These are phyloP conservation scores for Mastacembelus armatus DNA, from an alignment of 2,797 vertebrate species.

Conservation along the genomic window DNA sequence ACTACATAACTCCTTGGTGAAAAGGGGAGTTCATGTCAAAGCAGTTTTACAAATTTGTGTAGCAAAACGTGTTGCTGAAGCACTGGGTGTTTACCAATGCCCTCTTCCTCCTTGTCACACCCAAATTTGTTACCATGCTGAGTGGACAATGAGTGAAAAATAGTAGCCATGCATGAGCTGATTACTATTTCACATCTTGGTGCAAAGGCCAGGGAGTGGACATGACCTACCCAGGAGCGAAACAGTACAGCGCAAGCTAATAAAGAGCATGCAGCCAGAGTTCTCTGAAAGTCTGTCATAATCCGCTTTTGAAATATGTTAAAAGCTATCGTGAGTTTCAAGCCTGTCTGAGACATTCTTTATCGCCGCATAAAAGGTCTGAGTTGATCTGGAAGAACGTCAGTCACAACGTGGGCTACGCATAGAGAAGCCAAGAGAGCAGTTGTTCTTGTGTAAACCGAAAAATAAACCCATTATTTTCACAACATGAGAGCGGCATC, in stretches of 20 bases:
- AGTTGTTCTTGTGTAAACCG: slow-evolving; percentile 29
- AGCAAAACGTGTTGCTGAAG: slow-evolving; percentile 44
- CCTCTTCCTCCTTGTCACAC: slow-evolving; percentile 50
- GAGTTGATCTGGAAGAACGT: slow-evolving; percentile 50
- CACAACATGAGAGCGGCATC: slow-evolving; percentile 69
- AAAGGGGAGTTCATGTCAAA: slow-evolving; percentile 8
- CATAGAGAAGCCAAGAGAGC: slow-evolving; percentile 42
- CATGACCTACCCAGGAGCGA: slow-evolving; percentile 52
- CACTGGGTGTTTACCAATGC: slow-evolving; percentile 59
- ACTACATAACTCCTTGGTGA: slow-evolving; percentile 13
- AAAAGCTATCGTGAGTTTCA: slow-evolving; percentile 76
- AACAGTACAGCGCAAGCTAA: slow-evolving; percentile 79
- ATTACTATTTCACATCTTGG: slow-evolving; percentile 73
- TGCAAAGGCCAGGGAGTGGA: slow-evolving; percentile 69
- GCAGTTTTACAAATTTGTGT: slow-evolving; percentile 26
- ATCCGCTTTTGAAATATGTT: slow-evolving; percentile 82
- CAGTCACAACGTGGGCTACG: slow-evolving; percentile 47
- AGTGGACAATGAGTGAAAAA: slow-evolving; percentile 65
- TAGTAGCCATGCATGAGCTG: slow-evolving; percentile 50
- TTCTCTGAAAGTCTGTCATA: slow-evolving; percentile 72
- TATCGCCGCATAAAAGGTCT: slow-evolving; percentile 72
- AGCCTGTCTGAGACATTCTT: slow-evolving; percentile 81
- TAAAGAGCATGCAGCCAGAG: slow-evolving; percentile 67
- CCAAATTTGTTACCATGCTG: slow-evolving; percentile 44
- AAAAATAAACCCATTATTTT: slow-evolving; percentile 24